Percentiles rank a stretch among this genome's conserved stretches.
These are phyloP conservation scores for Crotalus tigris DNA, from an alignment of 2,113 vertebrate species.

Conservation along the genomic window DNA sequence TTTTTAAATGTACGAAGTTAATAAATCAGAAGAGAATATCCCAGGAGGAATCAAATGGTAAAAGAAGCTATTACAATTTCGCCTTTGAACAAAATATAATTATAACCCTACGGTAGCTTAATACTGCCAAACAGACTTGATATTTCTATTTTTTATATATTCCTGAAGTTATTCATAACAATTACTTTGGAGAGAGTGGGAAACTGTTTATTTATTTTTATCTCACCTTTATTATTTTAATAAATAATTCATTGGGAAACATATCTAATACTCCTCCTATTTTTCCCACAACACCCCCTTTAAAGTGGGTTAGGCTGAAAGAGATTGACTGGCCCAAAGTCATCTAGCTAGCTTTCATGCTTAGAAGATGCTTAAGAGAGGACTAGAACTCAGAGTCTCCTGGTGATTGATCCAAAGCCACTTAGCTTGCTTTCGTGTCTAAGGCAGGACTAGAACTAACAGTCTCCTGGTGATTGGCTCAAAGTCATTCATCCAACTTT, in stretches of 20 bases:
- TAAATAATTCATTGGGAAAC: neutral
- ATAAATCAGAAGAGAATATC: neutral
- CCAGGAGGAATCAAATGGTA: neutral
- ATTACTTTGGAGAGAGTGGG: neutral
- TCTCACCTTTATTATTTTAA: neutral
- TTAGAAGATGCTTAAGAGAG: neutral
- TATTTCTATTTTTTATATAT: neutral
- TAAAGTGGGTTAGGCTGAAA: neutral
- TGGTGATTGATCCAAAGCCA: neutral
- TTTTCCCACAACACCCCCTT: neutral
- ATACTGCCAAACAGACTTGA: neutral
- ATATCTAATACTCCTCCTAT: neutral
- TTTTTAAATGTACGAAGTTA: neutral
- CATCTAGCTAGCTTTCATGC: neutral
- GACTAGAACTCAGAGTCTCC: neutral
- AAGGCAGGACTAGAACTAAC: neutral
- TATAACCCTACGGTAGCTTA: neutral
- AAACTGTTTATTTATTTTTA: neutral
- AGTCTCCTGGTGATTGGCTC: neutral
- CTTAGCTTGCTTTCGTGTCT: neutral
- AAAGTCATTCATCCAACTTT: neutral
- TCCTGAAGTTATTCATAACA: neutral
- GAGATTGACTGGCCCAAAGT: neutral
- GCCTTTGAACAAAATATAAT: neutral
- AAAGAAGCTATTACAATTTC: neutral